A percentile compares a stretch with the other conserved stretches of the same genome.
These are phyloP conservation scores for Drosophila athabasca DNA, from an alignment of 1,140 invertebrate genomes.

Conservation along the genomic window DNA sequence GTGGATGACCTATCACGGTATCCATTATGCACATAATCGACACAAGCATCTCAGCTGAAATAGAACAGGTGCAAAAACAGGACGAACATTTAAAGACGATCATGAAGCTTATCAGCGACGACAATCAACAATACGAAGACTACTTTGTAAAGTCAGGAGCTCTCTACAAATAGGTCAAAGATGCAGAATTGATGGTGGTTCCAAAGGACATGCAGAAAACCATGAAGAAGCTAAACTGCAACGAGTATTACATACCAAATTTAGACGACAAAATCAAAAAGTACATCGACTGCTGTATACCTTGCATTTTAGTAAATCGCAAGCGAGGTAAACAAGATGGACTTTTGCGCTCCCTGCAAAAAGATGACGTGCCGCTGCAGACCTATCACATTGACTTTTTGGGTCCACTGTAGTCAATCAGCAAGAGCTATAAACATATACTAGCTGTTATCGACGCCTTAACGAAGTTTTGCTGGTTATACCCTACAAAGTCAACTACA, in stretches of 20 bases:
- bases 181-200: not conserved
- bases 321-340: not conserved
- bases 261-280: no score
- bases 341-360: not conserved
- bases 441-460: not conserved
- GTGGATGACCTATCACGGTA: no score
- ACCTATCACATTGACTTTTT: not conserved
- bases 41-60: no score
- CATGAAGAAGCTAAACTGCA: no score
- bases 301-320: no score
- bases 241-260: no score
- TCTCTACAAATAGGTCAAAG: not conserved
- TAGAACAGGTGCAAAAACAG: no score
- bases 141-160: no score
- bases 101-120: not conserved
- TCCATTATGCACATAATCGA: no score
- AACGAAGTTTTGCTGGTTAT: constrained; percentile 8
- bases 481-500: not conserved
- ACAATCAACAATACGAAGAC: no score
- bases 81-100: no score
- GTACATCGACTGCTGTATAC: no score
- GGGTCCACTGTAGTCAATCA: not conserved
- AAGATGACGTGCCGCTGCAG: not conserved
- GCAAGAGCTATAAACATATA: constrained; percentile 6
- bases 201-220: not conserved